Percentiles rank a stretch among this genome's conserved stretches.
phyloP scores from a whole-genome alignment of 2,888 invertebrate species.

The Xanthostigma xanthostigma region DNA sequence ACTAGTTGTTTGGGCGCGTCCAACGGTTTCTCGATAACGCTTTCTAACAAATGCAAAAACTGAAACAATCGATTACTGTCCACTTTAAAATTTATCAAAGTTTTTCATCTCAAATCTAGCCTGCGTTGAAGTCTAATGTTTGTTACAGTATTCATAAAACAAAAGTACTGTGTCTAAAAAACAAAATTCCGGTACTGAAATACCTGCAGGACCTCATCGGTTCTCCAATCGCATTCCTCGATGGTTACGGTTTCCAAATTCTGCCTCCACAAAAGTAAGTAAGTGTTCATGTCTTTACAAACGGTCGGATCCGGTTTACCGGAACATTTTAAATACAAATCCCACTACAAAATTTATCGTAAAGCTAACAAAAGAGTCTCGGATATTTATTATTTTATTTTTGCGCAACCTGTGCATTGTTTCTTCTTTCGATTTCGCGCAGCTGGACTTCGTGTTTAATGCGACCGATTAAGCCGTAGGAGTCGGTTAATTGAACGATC shows the following conservation, averaged over 20 bases:
- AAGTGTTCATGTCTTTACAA: slow-evolving; percentile 35
- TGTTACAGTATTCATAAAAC: too few relatives aligned
- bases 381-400: not conserved
- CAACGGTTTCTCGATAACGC: slow-evolving; percentile 20
- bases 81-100: too few relatives aligned
- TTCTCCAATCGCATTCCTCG: slow-evolving; percentile 26
- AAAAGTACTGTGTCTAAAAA: not conserved
- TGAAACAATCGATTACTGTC: slow-evolving; percentile 10
- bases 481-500: slow-evolving; percentile 19
- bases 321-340: slow-evolving; percentile 35
- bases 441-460: too few relatives aligned
- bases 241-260: slow-evolving; percentile 27
- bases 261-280: slow-evolving; percentile 34
- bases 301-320: slow-evolving; percentile 35
- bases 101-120: too few relatives aligned
- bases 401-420: too few relatives aligned
- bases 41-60: slow-evolving; percentile 20
- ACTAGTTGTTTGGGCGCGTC: slow-evolving; percentile 14
- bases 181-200: slow-evolving; percentile 11
- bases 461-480: slow-evolving; percentile 2
- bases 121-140: too few relatives aligned
- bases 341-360: slow-evolving; percentile 28
- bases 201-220: slow-evolving; percentile 29
- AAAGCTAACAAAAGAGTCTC: too few relatives aligned
- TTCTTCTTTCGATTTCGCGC: too few relatives aligned